These are phyloP conservation scores for Aleadryas rufinucha DNA, from an alignment of 2,113 vertebrate species.

Conservation along the genomic window DNA sequence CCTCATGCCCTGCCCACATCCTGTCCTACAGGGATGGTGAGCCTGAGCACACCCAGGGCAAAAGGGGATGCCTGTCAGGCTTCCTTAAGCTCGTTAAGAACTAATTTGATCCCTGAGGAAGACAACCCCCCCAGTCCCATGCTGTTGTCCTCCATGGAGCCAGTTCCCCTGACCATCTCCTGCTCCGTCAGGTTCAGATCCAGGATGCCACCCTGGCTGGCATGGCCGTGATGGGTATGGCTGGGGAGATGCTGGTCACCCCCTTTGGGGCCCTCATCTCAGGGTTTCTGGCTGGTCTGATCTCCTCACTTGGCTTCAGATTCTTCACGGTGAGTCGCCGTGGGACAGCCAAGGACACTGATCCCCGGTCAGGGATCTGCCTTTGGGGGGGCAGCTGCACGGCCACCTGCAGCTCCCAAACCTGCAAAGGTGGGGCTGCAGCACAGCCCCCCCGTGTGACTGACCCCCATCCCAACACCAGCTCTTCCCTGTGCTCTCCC, in stretches of 20 bases:
- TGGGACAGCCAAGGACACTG: accelerated
- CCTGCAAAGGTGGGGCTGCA: accelerated
- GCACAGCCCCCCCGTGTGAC: not conserved
- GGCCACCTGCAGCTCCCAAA: not conserved
- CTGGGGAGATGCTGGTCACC: conserved; percentile 91
- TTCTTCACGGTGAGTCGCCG: conserved; percentile 78
- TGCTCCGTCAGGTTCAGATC: conserved; percentile 81
- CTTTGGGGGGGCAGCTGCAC: not conserved
- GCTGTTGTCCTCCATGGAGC: not conserved
- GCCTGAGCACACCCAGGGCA: not conserved
- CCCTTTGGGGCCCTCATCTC: conserved; percentile 87
- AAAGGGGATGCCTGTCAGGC: not conserved
- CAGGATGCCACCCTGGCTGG: conserved; percentile 89
- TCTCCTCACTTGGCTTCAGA: conserved; percentile 85
- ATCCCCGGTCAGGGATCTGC: not conserved
- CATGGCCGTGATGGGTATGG: conserved; percentile 82
- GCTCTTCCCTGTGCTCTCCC: not conserved
- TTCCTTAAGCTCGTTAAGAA: not conserved
- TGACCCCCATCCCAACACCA: accelerated
- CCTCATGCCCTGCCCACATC: accelerated
- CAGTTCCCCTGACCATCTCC: not conserved
- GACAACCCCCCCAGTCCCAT: too few species aligned
- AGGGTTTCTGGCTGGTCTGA: conserved; percentile 82
- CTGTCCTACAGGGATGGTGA: accelerated
- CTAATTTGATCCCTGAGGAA: not conserved